Evolutionary conservation across 1,140 invertebrate genomes (phyloP).

Genomic region (Panagrolaimus sp.): DNA sequence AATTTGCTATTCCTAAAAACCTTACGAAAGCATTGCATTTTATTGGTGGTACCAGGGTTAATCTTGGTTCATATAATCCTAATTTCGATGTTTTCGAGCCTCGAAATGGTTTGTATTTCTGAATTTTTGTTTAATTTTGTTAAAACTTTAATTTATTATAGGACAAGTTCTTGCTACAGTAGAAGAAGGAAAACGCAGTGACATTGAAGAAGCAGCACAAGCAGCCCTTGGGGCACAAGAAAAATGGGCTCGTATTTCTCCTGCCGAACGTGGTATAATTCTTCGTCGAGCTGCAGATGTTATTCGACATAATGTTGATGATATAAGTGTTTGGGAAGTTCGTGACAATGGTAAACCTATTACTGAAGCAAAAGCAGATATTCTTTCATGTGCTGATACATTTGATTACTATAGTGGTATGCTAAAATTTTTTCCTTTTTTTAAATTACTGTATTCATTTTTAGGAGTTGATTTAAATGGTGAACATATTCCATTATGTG

Average conservation of each 20-base stretch:
- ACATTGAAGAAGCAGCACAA: conserved; percentile 25
- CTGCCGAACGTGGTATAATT: conserved; percentile 27
- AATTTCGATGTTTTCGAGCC: background rate
- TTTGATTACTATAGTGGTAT: conserved; percentile 48
- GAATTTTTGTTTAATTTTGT: background rate
- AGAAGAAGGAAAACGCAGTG: conserved; percentile 18
- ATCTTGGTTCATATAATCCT: background rate
- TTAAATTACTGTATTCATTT: conserved; percentile 18
- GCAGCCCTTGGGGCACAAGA: conserved; percentile 38
- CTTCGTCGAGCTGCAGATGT: conserved; percentile 22
- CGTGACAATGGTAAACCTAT: conserved; percentile 58
- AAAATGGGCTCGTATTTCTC: conserved; percentile 32
- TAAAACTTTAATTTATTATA: conserved; percentile 15
- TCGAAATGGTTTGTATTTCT: background rate
- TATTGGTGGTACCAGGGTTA: background rate
- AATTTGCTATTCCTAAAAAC: too few relatives aligned
- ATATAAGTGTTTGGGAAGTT: conserved; percentile 51
- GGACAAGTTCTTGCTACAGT: conserved; percentile 31
- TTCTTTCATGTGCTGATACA: conserved; percentile 57
- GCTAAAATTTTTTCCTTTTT: background rate
- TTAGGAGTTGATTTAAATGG: conserved; percentile 41
- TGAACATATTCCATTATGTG: conserved; percentile 40
- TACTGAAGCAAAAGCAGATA: conserved; percentile 48
- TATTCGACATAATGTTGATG: conserved; percentile 48
- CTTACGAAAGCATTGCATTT: background rate